Evolutionary conservation across 1,140 invertebrate genomes (phyloP).

Genomic region (Drosophila aff.): DNA sequence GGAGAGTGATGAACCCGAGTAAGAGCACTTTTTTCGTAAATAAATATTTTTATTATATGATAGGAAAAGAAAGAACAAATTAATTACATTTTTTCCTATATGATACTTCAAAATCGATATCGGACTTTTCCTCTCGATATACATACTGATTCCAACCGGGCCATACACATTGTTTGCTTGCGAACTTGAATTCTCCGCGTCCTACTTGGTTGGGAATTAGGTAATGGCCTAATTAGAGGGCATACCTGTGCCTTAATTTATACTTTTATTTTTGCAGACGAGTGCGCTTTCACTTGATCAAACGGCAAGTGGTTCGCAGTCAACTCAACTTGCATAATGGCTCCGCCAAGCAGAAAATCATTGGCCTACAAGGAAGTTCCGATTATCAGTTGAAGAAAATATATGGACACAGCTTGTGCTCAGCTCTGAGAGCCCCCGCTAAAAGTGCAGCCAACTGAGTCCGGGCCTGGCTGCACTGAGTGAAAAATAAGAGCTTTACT

Average conservation of each 20-base stretch:
- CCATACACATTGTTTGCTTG: background rate
- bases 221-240: background rate
- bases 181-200: constrained; percentile 4
- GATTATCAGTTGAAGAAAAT: constrained; percentile 24
- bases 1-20: no score
- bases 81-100: no score
- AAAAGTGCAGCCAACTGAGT: constrained; percentile 31
- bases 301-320: background rate
- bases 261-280: constrained; percentile 15
- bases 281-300: constrained; percentile 18
- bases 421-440: constrained; percentile 14
- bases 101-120: no score
- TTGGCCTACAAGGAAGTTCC: constrained; percentile 56
- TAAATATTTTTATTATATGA: no score
- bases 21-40: no score
- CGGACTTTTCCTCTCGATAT: no score
- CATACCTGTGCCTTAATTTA: background rate
- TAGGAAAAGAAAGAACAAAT: no score
- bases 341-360: constrained; percentile 49
- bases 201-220: constrained; percentile 3
- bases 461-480: constrained; percentile 12
- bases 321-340: constrained; percentile 35
- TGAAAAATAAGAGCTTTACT: constrained; percentile 34
- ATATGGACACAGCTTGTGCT: constrained; percentile 16
- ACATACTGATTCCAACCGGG: no score